phyloP scores from a whole-genome alignment of 2,113 vertebrate genomes.

The Mustelus asterias region DNA sequence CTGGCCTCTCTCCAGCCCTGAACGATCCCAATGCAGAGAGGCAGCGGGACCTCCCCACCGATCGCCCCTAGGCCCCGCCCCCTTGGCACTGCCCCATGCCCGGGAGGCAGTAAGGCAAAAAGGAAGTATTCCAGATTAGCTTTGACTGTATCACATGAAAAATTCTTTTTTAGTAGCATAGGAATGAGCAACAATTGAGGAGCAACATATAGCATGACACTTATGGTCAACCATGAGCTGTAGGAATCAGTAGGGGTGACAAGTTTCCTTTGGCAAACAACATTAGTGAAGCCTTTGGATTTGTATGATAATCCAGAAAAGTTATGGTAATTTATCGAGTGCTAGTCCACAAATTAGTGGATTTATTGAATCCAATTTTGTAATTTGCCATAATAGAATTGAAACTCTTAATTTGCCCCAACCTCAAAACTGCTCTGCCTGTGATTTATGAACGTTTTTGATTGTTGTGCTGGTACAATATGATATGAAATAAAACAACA shows the following conservation, averaged over 20 bases:
- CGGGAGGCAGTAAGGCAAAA: background rate
- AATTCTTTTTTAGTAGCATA: background rate
- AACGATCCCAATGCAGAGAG: too few relatives aligned
- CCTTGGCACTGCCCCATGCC: too few relatives aligned
- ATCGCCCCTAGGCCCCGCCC: too few relatives aligned
- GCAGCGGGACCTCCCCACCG: too few relatives aligned
- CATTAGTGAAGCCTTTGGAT: background rate
- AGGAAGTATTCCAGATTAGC: background rate
- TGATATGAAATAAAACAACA: background rate
- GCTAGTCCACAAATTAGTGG: background rate
- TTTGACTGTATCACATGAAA: background rate
- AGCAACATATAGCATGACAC: background rate
- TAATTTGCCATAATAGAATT: background rate
- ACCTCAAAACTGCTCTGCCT: background rate
- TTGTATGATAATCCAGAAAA: background rate
- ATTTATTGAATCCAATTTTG: background rate
- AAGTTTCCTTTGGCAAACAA: background rate
- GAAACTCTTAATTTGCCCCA: background rate
- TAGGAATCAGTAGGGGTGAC: background rate
- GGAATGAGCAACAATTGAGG: background rate
- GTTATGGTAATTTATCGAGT: background rate
- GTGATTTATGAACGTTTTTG: background rate
- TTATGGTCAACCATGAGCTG: background rate
- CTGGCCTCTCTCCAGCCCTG: too few relatives aligned
- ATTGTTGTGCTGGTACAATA: background rate